Conservation (phyloP, 1,140 invertebrate genomes). For the Lysiphlebus fabarum region DNA sequence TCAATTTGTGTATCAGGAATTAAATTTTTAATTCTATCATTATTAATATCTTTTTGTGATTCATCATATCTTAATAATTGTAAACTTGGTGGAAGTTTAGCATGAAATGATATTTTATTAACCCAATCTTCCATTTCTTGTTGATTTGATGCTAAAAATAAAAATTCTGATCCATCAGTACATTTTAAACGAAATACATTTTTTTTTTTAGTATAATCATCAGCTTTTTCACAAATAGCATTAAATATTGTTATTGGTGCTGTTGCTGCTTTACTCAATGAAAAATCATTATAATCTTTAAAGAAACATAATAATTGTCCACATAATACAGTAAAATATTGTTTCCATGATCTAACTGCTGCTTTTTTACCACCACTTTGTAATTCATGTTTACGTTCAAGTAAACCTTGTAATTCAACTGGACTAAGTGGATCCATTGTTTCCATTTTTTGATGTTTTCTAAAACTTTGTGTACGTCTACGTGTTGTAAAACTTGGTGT, state of each 20-base stretch:
- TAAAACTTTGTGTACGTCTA: conserved; percentile 83
- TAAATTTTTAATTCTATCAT: conserved; percentile 40
- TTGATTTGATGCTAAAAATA: conserved; percentile 75
- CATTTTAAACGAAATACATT: conserved; percentile 86
- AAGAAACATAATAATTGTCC: conserved; percentile 98
- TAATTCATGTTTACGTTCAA: conserved; percentile 94
- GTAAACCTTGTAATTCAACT: conserved; percentile 84
- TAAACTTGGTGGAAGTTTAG: conserved; percentile 82
- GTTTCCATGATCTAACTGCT: conserved; percentile 92
- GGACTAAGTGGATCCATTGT: conserved; percentile 75
- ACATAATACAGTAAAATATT: conserved; percentile 91
- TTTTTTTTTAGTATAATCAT: conserved; percentile 93
- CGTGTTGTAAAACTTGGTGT: conserved; percentile 94
- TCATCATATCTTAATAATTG: conserved; percentile 82
- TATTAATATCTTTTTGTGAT: conserved; percentile 50
- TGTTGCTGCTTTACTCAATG: conserved; percentile 79
- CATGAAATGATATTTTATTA: conserved; percentile 90
- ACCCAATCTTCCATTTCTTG: conserved; percentile 90
- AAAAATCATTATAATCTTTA: conserved; percentile 90
- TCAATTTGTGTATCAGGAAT: conserved; percentile 38
- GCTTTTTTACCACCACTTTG: conserved; percentile 91
- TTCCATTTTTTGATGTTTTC: conserved; percentile 71
- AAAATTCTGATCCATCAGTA: conserved; percentile 88
- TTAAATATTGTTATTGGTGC: conserved; percentile 89
- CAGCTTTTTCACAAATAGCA: conserved; percentile 77